These are phyloP conservation scores for Hyposoter didymator DNA, from an alignment of 2,888 invertebrate species.

Conservation along the genomic window DNA sequence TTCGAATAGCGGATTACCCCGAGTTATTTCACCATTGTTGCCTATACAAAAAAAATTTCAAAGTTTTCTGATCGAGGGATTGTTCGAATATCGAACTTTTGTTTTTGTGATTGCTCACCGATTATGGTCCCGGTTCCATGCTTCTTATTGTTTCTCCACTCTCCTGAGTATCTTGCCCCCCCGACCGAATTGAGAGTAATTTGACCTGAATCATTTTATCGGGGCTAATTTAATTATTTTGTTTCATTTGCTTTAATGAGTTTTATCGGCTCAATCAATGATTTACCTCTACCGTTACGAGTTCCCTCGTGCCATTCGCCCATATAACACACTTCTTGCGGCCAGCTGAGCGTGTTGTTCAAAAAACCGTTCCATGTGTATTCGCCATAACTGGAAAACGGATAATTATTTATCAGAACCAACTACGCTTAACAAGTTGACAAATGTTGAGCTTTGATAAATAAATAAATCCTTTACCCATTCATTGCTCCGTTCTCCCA, in stretches of 20 bases:
- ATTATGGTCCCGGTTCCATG: slow-evolving; percentile 85
- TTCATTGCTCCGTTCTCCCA: slow-evolving; percentile 87
- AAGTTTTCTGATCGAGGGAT: not conserved
- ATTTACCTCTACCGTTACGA: slow-evolving; percentile 85
- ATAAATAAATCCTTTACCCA: slow-evolving; percentile 79
- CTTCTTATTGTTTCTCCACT: slow-evolving; percentile 86
- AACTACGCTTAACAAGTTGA: not conserved
- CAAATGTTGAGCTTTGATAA: not conserved
- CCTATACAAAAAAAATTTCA: slow-evolving; percentile 83
- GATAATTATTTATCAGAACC: not conserved
- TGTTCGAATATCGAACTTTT: not conserved
- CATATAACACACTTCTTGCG: slow-evolving; percentile 85
- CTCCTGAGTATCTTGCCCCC: slow-evolving; percentile 86
- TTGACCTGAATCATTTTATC: slow-evolving; percentile 74
- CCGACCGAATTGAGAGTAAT: slow-evolving; percentile 85
- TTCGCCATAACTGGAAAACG: slow-evolving; percentile 83
- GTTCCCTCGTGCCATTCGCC: slow-evolving; percentile 86
- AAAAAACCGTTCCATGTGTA: slow-evolving; percentile 86
- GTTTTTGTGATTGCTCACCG: slow-evolving; percentile 61
- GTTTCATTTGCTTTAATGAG: not conserved
- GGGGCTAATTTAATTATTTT: slow-evolving; percentile 18
- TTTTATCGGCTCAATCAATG: slow-evolving; percentile 7
- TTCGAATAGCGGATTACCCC: slow-evolving; percentile 85
- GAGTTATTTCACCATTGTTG: slow-evolving; percentile 86
- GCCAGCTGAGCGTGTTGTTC: slow-evolving; percentile 86